These are phyloP conservation scores for Potorous gilbertii DNA, from an alignment of 2,797 vertebrate species.

Conservation along the genomic window DNA sequence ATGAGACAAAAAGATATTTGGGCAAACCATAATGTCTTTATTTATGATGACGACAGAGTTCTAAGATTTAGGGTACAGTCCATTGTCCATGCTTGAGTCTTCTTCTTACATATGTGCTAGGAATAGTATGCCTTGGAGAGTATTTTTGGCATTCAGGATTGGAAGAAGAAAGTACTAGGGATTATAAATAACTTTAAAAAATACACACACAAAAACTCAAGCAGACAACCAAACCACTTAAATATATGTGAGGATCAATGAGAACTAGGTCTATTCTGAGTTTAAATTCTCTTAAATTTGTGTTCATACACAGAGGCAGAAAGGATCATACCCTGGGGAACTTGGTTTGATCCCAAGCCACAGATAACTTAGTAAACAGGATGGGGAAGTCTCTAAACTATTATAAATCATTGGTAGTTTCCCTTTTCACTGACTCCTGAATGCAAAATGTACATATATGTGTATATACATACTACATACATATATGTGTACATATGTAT, in stretches of 20 bases:
- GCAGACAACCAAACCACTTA: neutral
- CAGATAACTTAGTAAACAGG: neutral
- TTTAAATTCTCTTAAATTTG: conserved; percentile 38
- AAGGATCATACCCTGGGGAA: neutral
- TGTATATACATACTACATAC: neutral
- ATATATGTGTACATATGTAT: neutral
- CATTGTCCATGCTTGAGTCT: neutral
- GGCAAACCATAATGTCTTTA: neutral
- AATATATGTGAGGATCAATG: neutral
- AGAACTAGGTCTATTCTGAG: neutral
- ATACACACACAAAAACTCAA: neutral
- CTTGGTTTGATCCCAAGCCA: neutral
- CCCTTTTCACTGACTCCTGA: neutral
- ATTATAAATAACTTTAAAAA: conserved; percentile 13
- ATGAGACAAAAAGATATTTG: conserved; percentile 1
- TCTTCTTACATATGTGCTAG: neutral
- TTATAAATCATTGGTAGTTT: neutral
- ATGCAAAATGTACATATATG: neutral
- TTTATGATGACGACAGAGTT: conserved; percentile 38
- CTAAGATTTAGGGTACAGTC: neutral
- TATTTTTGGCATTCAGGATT: conserved; percentile 23
- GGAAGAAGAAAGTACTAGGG: neutral
- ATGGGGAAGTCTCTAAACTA: neutral
- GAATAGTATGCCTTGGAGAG: conserved; percentile 1
- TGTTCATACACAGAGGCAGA: conserved; percentile 21